Base-by-base conservation (phyloP, 2,888 invertebrate genomes). In the Troglohyphantes excavatus region DNA sequence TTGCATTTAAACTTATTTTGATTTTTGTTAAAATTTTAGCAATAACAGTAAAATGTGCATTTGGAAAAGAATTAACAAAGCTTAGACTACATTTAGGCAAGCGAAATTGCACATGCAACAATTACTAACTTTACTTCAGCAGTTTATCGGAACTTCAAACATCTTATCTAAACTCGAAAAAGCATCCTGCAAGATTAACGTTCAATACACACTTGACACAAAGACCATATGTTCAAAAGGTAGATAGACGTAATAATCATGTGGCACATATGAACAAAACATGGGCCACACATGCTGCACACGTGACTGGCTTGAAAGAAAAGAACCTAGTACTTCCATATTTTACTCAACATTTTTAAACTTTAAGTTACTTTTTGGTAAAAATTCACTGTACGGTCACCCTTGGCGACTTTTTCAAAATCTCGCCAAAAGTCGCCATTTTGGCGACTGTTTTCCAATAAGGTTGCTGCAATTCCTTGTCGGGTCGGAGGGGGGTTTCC, bases 91-190 rank as follows among this genome's bases (percentile, higher is more conserved):
- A 11, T 7, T 39, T 53, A 53, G 53, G 53, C 13, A 53, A 53
- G 53, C 53, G 6, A 53, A 53, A 53, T 53, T 53, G 53, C 13
- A 53, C 53, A 53, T 53, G 53, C 53, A 53, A 53, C 53, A n/a
- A n/a, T 53, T 53, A 53, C 53, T 53, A 53, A 53, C n/a, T 53
- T 53, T 53, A 53, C 53, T 53, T n/a, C n/a, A 53, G 53, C 53
- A 53, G 17, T 53, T 17, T 53, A 39, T 53, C 53, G 17, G 53
- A 53, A 53, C n/a, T 53, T n/a, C 53, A 53, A 53, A 53, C 17
- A 53, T 9, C n/a, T n/a, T n/a, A n/a, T 53, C n/a, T 53, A 53
- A n/a, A 53, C n/a, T 53, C n/a, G 17, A n/a, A 53, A 53, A n/a
- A 53, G 53, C 17, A 17, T 53, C n/a, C n/a, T 53, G 17, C 53